Conservation (phyloP, 2,797 vertebrate species). For the Cercopithecus hamlyni region DNA sequence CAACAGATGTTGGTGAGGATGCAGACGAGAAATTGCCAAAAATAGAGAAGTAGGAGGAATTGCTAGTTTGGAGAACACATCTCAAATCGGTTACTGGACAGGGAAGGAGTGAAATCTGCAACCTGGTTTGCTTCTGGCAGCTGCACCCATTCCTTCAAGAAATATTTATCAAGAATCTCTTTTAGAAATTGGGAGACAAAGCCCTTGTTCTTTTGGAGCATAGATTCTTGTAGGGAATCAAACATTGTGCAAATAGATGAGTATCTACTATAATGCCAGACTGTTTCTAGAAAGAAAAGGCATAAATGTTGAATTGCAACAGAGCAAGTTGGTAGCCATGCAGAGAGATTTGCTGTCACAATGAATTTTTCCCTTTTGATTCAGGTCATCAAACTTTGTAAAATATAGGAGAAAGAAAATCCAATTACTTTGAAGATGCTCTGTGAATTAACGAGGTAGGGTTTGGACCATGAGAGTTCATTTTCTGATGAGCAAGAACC, state of each 20-base stretch:
- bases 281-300: not conserved
- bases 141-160: not conserved
- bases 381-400: not conserved
- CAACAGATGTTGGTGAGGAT: not conserved
- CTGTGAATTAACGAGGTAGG: not conserved
- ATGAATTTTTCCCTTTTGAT: not conserved
- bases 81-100: not conserved
- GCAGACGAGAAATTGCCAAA: not conserved
- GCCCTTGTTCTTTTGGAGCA: not conserved
- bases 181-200: not conserved
- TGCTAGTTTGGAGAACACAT: not conserved
- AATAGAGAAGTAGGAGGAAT: not conserved
- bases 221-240: not conserved
- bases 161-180: not conserved
- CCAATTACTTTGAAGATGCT: not conserved
- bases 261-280: not conserved
- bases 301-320: not conserved
- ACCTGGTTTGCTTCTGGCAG: not conserved
- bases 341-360: not conserved
- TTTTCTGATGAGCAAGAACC: not conserved
- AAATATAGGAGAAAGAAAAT: not conserved
- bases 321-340: not conserved
- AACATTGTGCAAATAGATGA: not conserved
- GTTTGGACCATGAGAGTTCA: not conserved
- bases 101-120: not conserved